Evolutionary conservation across 2,113 vertebrate species (phyloP), one percentile per base, ranked within the genome.

Genomic region (Ceyx margarethae): DNA sequence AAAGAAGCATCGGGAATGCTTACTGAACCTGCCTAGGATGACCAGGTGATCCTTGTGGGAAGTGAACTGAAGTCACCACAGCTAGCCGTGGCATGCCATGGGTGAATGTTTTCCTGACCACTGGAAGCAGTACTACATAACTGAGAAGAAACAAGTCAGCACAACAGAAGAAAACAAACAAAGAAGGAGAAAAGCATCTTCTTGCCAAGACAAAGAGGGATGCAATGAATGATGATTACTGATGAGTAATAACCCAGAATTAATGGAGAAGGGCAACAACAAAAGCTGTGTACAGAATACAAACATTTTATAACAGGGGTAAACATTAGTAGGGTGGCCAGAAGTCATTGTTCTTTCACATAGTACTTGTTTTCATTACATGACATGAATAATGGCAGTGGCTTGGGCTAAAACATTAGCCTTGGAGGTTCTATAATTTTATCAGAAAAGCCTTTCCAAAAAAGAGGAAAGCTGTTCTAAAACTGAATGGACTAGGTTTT

Each of bases 191-290:
- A 92, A 75, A 54, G 16, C 37, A 53, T 88, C 76, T 72, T 82
- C 85, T 82, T 93, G 89, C 76, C 91, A 93, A 86, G 60, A 73
- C 58, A 81, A 94, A 79, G 40, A 81, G 31, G 80, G 71, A 83
- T 85, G 71, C 73, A 48, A 37, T 67, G 77, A 87, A 74, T n/a
- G 37, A 72, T 68, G 62, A 95, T 91, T 94, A 79, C 74, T 79
- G 64, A 90, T 90, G 57, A 85, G 88, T 88, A 96, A 93, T 83
- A 71, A 89, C 64, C 50, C 73, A 76, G 71, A 95, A 89, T 91
- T 91, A 93, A 95, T 75, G 57, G 64, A 95, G 53, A 81, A 85
- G 64, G 37, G 23, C 89, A 94, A 66, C 67, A 89, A 68, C 84
- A 92, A 93, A 92, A 95, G 56, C 66, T 81, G 48, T 80, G 58